A percentile compares a stretch with the other conserved stretches of the same genome.
Conservation (phyloP, 2,113 vertebrate genomes). For the Serilophus lunatus region DNA sequence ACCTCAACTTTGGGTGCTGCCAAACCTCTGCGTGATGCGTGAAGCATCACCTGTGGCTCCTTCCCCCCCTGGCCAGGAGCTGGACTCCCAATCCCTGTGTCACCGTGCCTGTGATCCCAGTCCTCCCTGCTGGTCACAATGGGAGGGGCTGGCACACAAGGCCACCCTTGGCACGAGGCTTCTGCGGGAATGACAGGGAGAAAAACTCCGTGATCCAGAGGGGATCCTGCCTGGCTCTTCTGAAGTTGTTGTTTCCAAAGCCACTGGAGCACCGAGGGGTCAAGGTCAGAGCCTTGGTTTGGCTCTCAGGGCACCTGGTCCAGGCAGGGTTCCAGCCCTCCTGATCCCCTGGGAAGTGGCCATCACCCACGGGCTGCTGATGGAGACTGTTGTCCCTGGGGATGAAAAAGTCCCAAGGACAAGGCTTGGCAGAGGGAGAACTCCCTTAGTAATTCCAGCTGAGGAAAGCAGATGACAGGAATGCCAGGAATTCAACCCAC, state of each 20-base stretch:
- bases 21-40: not conserved
- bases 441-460: not conserved
- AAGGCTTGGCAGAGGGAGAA: not conserved
- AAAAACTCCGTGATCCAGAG: not conserved
- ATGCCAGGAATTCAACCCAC: not conserved
- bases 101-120: not conserved
- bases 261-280: not conserved
- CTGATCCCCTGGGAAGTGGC: not conserved
- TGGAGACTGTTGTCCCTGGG: not conserved
- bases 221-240: not conserved
- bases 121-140: not conserved
- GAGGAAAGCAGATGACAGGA: not conserved
- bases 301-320: not conserved
- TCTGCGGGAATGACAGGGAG: not conserved
- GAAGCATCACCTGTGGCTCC: not conserved
- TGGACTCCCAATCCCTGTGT: accelerated
- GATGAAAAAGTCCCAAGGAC: not conserved
- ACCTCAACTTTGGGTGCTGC: not conserved
- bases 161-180: not conserved
- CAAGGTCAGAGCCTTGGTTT: not conserved
- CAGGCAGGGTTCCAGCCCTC: not conserved
- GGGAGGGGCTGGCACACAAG: not conserved
- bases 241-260: accelerated
- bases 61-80: not conserved
- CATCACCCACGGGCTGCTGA: not conserved